A percentile compares a stretch with the other conserved stretches of the same genome.
These are phyloP conservation scores for Heteractis magnifica DNA, from an alignment of 92 coral and sea anemone genomes.

Conservation along the genomic window DNA sequence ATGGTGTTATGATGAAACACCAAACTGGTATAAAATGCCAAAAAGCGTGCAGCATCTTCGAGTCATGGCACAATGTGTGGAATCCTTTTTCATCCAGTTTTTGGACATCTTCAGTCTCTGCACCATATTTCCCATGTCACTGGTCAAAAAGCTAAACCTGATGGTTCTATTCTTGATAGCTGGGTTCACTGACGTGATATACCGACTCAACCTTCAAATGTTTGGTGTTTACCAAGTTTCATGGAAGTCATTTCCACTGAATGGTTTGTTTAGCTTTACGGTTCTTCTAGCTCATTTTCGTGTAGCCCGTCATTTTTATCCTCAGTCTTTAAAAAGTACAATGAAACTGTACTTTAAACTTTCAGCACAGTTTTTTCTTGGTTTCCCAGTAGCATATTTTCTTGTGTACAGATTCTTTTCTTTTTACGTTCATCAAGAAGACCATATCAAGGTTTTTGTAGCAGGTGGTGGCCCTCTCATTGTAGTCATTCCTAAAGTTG, in stretches of 20 bases:
- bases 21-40: constrained; percentile 53
- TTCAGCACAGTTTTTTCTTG: constrained; percentile 50
- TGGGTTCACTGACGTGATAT: constrained; percentile 45
- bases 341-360: constrained; percentile 18
- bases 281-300: constrained; percentile 32
- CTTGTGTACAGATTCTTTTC: constrained; percentile 47
- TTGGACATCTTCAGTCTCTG: constrained; percentile 49
- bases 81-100: constrained; percentile 44
- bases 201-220: constrained; percentile 44
- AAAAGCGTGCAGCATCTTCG: constrained; percentile 51
- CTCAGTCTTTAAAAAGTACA: neutral
- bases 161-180: constrained; percentile 44
- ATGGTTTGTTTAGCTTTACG: constrained; percentile 30
- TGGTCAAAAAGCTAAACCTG: constrained; percentile 47
- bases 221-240: constrained; percentile 48
- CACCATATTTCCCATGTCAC: constrained; percentile 38
- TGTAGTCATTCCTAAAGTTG: constrained; percentile 47
- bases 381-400: constrained; percentile 38
- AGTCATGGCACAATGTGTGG: constrained; percentile 36
- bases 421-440: constrained; percentile 23
- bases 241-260: constrained; percentile 60
- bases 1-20: constrained; percentile 43
- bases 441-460: constrained; percentile 28
- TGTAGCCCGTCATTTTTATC: constrained; percentile 30
- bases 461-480: constrained; percentile 45